Conservation (phyloP, 2,888 invertebrate species). For the Caenorhabditis japonica region DNA sequence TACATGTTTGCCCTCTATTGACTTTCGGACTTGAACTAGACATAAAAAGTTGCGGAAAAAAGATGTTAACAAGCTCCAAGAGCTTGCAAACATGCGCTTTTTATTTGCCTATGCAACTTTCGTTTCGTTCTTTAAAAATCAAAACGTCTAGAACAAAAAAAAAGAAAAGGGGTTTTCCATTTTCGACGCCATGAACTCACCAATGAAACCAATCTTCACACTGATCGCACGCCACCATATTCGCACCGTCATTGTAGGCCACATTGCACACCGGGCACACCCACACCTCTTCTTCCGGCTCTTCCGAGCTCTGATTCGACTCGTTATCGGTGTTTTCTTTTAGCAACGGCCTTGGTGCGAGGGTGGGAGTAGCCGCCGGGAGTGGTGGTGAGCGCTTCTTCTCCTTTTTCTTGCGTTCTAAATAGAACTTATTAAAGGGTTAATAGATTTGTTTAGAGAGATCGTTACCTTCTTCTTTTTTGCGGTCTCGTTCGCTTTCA, state of each 20-base stretch:
- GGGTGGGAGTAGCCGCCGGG: background rate
- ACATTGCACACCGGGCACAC: constrained; percentile 75
- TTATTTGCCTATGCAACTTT: no score
- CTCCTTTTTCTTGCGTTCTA: constrained; percentile 28
- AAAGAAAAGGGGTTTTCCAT: no score
- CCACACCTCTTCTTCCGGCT: constrained; percentile 65
- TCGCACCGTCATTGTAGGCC: constrained; percentile 72
- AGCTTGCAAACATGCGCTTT: no score
- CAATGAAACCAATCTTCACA: constrained; percentile 76
- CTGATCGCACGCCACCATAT: constrained; percentile 74
- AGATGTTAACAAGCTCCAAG: no score
- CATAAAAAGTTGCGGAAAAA: no score
- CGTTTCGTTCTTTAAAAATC: no score
- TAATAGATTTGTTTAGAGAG: no score
- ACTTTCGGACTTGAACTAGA: no score
- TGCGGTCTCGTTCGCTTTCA: constrained; percentile 27
- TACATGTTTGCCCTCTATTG: no score
- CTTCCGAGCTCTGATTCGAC: constrained; percentile 7
- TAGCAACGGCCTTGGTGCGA: constrained; percentile 7
- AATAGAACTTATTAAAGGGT: no score
- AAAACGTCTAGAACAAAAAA: no score
- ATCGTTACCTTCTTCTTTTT: constrained; percentile 17
- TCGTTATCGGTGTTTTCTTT: constrained; percentile 32
- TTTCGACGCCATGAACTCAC: no score
- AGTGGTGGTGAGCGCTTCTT: constrained; percentile 8